Evolutionary conservation across 2,113 vertebrate species (phyloP).

Genomic region (Orycteropus afer): DNA sequence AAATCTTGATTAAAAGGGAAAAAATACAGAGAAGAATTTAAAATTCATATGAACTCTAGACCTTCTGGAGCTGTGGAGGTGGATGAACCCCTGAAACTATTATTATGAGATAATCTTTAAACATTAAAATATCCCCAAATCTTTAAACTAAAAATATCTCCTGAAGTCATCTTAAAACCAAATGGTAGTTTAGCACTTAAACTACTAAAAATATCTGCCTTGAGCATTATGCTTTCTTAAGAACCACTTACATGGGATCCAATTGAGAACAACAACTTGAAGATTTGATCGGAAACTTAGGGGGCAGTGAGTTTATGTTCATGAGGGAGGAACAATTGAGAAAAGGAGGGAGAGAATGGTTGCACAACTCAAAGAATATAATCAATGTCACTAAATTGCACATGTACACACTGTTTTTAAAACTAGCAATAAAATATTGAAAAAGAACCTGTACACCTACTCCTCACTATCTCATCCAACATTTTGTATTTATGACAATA

Average conservation of each 20-base stretch:
- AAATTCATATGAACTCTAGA: neutral
- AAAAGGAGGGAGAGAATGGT: neutral
- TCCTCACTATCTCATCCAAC: no score
- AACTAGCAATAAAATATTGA: neutral
- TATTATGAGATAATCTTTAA: no score
- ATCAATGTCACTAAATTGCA: no score
- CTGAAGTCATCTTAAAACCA: no score
- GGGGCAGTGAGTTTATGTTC: neutral
- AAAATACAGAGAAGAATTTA: neutral
- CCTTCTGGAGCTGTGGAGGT: neutral
- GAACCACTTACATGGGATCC: no score
- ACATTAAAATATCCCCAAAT: no score
- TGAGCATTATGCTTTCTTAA: neutral
- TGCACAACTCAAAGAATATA: no score
- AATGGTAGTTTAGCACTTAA: neutral
- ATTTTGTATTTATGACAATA: no score
- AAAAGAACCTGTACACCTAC: neutral
- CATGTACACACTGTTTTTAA: neutral
- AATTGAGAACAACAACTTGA: neutral
- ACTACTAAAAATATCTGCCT: neutral
- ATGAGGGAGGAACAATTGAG: neutral
- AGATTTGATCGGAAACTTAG: neutral
- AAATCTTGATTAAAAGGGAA: neutral
- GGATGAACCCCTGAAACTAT: neutral
- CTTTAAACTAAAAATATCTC: no score